A percentile compares a stretch with the other conserved stretches of the same genome.
These are phyloP conservation scores for Salarias fasciatus DNA, from an alignment of 2,797 vertebrate genomes.

Conservation along the genomic window DNA sequence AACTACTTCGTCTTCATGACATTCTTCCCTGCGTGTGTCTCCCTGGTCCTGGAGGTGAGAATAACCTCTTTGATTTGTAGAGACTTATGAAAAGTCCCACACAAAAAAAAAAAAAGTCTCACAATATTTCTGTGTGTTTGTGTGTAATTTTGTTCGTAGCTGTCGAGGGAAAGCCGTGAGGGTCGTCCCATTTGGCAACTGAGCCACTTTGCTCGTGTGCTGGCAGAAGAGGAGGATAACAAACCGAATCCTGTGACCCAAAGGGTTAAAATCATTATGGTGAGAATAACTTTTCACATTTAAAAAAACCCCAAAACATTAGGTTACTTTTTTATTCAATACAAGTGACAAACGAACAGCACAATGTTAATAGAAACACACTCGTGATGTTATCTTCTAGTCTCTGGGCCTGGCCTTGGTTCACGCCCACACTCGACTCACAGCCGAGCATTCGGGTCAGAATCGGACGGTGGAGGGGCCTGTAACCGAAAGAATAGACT, in stretches of 20 bases:
- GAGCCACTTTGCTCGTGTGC: conserved; percentile 87
- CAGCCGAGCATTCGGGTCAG: conserved; percentile 65
- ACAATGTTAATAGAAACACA: no score
- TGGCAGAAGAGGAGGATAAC: conserved; percentile 97
- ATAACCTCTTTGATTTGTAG: no score
- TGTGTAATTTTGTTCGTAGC: conserved; percentile 36
- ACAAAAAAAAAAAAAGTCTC: background rate
- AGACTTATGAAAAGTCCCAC: background rate
- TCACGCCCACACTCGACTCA: conserved; percentile 93
- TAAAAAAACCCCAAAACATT: no score
- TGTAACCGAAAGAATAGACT: conserved; percentile 23
- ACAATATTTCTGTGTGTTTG: background rate
- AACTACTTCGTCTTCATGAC: conserved; percentile 99
- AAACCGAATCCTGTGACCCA: conserved; percentile 98
- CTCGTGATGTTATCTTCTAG: conserved; percentile 74
- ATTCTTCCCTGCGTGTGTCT: conserved; percentile 98
- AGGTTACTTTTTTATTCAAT: no score
- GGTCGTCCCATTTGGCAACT: conserved; percentile 97
- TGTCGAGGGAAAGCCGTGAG: conserved; percentile 93
- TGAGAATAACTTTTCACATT: conserved; percentile 64
- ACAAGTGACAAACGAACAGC: no score
- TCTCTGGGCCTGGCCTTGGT: conserved; percentile 95
- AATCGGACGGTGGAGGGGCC: conserved; percentile 63
- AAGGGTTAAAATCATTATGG: conserved; percentile 99
- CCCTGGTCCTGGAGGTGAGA: conserved; percentile 83